These are phyloP conservation scores for Brachionus paranguensis DNA, from an alignment of 1,140 invertebrate species.

Conservation along the genomic window DNA sequence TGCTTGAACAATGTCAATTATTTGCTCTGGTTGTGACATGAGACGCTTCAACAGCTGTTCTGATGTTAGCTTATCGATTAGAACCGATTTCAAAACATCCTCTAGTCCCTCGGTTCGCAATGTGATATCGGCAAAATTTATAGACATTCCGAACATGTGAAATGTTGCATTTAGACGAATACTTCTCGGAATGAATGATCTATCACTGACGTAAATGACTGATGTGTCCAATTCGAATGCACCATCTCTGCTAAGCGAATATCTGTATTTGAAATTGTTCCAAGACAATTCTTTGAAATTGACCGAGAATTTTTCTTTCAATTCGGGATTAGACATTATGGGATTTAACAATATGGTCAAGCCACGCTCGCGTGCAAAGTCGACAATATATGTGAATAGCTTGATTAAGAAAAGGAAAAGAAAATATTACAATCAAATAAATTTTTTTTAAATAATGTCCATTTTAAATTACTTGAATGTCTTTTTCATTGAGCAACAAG, in stretches of 20 bases:
- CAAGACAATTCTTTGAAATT: conserved; percentile 40
- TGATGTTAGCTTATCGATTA: conserved; percentile 9
- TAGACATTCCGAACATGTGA: conserved; percentile 32
- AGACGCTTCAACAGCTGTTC: background rate
- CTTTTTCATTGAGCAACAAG: conserved; percentile 5
- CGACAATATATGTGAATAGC: conserved; percentile 17
- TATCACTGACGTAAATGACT: conserved; percentile 5
- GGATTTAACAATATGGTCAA: conserved; percentile 23
- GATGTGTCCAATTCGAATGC: conserved; percentile 33
- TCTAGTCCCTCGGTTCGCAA: conserved; percentile 21
- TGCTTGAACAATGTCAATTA: background rate
- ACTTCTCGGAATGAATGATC: conserved; percentile 30
- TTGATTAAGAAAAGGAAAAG: background rate
- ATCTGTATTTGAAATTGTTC: conserved; percentile 38
- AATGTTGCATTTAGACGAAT: conserved; percentile 8
- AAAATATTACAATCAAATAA: background rate
- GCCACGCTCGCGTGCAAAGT: conserved; percentile 31
- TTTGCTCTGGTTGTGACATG: background rate
- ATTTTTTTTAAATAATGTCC: background rate
- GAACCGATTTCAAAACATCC: conserved; percentile 12
- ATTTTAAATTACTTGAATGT: conserved; percentile 7
- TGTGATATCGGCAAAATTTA: conserved; percentile 27
- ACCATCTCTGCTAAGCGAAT: conserved; percentile 7
- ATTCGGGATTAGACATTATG: conserved; percentile 20
- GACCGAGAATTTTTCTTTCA: conserved; percentile 19